Base-by-base conservation (phyloP, 2,888 invertebrate species). In the Chrysolina oricalcia region DNA sequence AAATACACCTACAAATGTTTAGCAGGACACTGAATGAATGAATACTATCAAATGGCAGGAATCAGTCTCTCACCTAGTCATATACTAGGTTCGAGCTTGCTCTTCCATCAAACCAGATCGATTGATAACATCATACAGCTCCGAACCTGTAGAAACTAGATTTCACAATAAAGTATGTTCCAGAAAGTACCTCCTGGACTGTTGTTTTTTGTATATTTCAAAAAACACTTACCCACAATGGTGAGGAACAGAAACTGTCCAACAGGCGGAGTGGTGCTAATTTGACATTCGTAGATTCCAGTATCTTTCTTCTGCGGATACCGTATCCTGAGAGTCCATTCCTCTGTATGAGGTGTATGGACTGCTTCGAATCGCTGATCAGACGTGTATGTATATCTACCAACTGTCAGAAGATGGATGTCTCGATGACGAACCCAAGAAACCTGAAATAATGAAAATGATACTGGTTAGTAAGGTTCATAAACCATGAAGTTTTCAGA, bases 261-360 rank as follows among this genome's bases (percentile, higher is more conserved):
- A 67, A 95, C 93, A 74, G 96, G 96, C 68, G 96, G 96, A 78
- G 96, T 96, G 69, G 96, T 96, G 82, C 95, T 96, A 87, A 97
- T 96, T 91, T 97, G 97, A 88, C 96, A 97, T 90, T 97, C 96
- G 89, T 97, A 97, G 84, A 95, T 92, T 50, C 95, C 95, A 2
- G 93, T 92, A 87, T 95, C 95, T 85, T 93, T 93, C 77, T 92
- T 90, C 87, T 94, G 94, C 9, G 94, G 93, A 87, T 94, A 94
- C 77, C 93, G 91, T 87, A 94, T 94, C 85, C 94, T 92, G 74
- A 96, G 89, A 68, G 95, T 94, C 96, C 96, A 96, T 88, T 96
- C 96, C 88, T 96, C 96, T 70, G 95, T 94, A 86, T 96, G 95
- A 0, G 96, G 96, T 75, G 93, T 93, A 89, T 97, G 96, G 81